Conservation (phyloP, 1,140 invertebrate genomes). For the Brachionus angularis region DNA sequence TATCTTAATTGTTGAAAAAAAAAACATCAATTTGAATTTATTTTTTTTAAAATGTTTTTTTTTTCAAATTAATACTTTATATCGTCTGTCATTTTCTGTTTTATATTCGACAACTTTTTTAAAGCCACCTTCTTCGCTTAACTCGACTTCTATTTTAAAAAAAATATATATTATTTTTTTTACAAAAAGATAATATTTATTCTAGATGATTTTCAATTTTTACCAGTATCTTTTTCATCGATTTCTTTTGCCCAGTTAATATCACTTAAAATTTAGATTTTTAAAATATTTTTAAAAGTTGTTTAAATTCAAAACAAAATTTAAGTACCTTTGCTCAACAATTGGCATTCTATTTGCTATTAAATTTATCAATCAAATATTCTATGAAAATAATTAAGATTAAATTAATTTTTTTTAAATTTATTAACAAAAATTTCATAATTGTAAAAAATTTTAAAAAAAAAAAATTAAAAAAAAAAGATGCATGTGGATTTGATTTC, state of each 20-base stretch:
- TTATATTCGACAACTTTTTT: conserved; percentile 41
- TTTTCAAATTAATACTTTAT: conserved; percentile 6
- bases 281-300: background rate
- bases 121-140: conserved; percentile 14
- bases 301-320: background rate
- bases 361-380: no score
- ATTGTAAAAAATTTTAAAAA: background rate
- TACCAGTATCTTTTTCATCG: conserved; percentile 33
- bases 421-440: conserved; percentile 6
- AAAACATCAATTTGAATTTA: background rate
- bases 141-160: conserved; percentile 9
- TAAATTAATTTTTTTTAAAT: no score
- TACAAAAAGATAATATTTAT: background rate
- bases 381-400: no score
- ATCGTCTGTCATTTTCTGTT: conserved; percentile 35
- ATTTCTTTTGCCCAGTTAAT: conserved; percentile 42
- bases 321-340: conserved; percentile 35
- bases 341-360: no score
- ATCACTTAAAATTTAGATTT: conserved; percentile 9
- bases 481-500: no score
- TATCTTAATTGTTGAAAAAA: background rate
- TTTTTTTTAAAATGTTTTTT: background rate
- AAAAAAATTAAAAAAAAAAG: no score
- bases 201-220: background rate
- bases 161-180: background rate